A percentile compares a stretch with the other conserved stretches of the same genome.
Evolutionary conservation across 2,888 invertebrate genomes (phyloP).

Genomic region (Luffia ferchaultella): DNA sequence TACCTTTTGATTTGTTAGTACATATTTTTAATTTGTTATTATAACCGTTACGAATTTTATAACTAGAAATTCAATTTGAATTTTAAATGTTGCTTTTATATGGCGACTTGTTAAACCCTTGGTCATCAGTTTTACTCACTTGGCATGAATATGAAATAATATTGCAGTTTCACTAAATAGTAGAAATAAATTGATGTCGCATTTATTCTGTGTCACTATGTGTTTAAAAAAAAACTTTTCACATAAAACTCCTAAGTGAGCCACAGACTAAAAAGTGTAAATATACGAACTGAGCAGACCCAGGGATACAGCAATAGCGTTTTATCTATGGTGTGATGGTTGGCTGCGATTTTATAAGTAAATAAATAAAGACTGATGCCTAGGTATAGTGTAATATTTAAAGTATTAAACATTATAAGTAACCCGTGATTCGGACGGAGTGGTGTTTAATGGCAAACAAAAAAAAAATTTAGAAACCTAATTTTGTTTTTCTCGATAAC

Average conservation of each 20-base stretch:
- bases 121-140: background rate
- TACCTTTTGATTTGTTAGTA: background rate
- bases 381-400: conserved; percentile 45
- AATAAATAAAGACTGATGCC: conserved; percentile 62
- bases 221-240: background rate
- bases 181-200: background rate
- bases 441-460: background rate
- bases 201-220: background rate
- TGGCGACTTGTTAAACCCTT: background rate
- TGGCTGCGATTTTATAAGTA: conserved; percentile 27
- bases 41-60: background rate
- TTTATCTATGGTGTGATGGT: background rate
- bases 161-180: background rate
- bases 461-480: too few relatives aligned
- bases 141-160: background rate
- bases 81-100: background rate
- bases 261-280: background rate
- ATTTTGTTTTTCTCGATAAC: too few relatives aligned
- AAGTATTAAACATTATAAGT: background rate
- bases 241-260: background rate
- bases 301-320: background rate
- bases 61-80: background rate
- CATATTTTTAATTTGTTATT: background rate
- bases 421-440: background rate
- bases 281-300: background rate